A percentile compares a stretch with the other conserved stretches of the same genome.
Conservation (phyloP, 23 tunicate genomes). For the Oikopleura albicans region DNA sequence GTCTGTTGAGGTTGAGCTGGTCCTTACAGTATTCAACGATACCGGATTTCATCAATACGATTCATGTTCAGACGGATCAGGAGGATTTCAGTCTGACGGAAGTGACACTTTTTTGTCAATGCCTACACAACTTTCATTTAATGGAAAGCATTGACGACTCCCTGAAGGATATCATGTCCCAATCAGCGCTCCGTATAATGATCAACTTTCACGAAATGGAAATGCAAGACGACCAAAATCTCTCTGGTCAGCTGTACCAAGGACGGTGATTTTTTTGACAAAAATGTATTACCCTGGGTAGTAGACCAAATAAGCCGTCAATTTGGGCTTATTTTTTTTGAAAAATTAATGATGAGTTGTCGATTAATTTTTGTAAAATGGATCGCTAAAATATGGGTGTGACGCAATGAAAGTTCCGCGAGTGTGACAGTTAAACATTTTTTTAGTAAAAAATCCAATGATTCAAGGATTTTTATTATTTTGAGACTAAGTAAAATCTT, state of each 20-base stretch:
- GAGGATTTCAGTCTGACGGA: neutral
- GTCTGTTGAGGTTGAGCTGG: neutral
- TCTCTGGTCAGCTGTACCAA: neutral
- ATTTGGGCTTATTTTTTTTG: too few species aligned
- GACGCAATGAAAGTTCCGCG: too few species aligned
- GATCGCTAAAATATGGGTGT: too few species aligned
- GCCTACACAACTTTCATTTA: neutral
- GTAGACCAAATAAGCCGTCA: too few species aligned
- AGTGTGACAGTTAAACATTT: too few species aligned
- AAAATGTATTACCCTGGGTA: too few species aligned
- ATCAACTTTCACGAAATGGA: neutral
- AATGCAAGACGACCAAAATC: neutral
- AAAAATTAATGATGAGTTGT: too few species aligned
- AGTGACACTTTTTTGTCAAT: slow-evolving; percentile 11
- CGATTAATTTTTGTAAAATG: too few species aligned
- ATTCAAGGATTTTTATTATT: too few species aligned
- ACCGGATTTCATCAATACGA: neutral
- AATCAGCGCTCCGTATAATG: neutral
- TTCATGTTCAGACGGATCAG: neutral
- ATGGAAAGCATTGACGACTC: slow-evolving; percentile 10
- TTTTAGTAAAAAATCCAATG: too few species aligned
- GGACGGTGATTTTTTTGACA: too few species aligned
- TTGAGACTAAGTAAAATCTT: too few species aligned
- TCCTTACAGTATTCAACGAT: neutral
- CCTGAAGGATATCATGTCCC: slow-evolving; percentile 3